A percentile compares a stretch with the other conserved stretches of the same genome.
Conservation (phyloP, 2,888 invertebrate genomes). For the Machimus rusticus region DNA sequence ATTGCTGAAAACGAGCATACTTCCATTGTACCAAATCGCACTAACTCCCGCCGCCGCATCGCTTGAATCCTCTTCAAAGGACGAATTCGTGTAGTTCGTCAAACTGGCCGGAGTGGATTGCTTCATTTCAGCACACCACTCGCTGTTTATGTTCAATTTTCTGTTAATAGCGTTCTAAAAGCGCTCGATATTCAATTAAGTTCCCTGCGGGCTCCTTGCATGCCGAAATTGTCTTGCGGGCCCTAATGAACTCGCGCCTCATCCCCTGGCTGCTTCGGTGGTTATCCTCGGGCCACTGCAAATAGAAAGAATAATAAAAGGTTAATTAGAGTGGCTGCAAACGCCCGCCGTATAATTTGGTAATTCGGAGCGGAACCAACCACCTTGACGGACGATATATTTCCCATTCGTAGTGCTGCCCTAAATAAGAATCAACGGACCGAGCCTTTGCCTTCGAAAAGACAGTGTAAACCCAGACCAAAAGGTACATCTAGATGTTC, state of each 20-base stretch:
- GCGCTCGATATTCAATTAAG: constrained; percentile 30
- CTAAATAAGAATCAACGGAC: background rate
- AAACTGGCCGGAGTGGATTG: background rate
- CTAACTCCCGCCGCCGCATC: background rate
- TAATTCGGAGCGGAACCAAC: background rate
- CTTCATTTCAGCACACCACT: constrained; percentile 4
- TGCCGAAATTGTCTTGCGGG: background rate
- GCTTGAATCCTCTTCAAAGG: background rate
- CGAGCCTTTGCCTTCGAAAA: background rate
- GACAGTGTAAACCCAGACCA: too few species aligned
- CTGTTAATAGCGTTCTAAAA: constrained; percentile 16
- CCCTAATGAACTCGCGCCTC: background rate
- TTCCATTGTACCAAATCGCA: background rate
- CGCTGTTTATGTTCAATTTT: constrained; percentile 16
- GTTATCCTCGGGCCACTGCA: background rate
- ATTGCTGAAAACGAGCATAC: background rate
- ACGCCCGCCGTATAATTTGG: background rate
- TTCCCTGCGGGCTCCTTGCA: background rate
- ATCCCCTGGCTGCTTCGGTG: background rate
- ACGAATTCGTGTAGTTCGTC: background rate
- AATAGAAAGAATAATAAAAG: background rate
- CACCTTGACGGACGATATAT: background rate
- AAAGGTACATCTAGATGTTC: too few species aligned
- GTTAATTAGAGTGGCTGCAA: constrained; percentile 2
- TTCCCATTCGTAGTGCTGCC: background rate